Evolutionary conservation across 1,140 invertebrate species (phyloP).

Genomic region (Luehdorfia chinensis): DNA sequence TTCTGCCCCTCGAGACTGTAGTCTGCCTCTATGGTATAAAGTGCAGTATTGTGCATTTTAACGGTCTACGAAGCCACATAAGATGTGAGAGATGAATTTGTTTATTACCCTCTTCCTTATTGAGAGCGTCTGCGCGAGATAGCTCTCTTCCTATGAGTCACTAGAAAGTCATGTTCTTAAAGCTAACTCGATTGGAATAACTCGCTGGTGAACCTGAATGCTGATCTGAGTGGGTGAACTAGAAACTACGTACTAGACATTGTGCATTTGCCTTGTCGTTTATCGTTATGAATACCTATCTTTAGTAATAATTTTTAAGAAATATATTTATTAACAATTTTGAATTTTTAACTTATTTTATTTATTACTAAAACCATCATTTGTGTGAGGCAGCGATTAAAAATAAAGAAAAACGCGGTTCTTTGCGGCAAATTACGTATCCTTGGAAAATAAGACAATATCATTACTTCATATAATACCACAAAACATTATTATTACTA

Average conservation of each 20-base stretch:
- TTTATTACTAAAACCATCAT: too few species aligned
- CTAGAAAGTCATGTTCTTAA: conserved; percentile 71
- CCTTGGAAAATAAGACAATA: too few species aligned
- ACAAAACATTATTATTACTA: too few species aligned
- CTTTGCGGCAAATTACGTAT: too few species aligned
- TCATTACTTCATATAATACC: too few species aligned
- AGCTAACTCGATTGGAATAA: conserved; percentile 60
- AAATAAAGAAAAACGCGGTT: too few species aligned
- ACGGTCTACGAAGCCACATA: conserved; percentile 67
- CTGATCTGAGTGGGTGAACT: conserved; percentile 52
- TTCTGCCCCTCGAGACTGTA: conserved; percentile 48
- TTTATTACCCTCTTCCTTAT: conserved; percentile 77
- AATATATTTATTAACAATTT: too few species aligned
- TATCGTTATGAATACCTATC: neutral
- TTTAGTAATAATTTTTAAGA: too few species aligned
- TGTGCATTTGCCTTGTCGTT: too few species aligned
- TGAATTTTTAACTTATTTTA: too few species aligned
- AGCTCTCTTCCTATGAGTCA: conserved; percentile 75
- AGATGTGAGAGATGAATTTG: conserved; percentile 75
- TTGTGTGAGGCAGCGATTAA: too few species aligned
- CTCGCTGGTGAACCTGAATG: conserved; percentile 44
- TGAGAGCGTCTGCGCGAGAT: conserved; percentile 73
- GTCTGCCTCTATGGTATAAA: conserved; percentile 55
- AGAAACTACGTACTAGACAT: conserved; percentile 21
- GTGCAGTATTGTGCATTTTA: conserved; percentile 75